Percentiles rank a stretch among this genome's conserved stretches.
These are phyloP conservation scores for Oikopleura albicans DNA, from an alignment of 23 tunicate species.

Conservation along the genomic window DNA sequence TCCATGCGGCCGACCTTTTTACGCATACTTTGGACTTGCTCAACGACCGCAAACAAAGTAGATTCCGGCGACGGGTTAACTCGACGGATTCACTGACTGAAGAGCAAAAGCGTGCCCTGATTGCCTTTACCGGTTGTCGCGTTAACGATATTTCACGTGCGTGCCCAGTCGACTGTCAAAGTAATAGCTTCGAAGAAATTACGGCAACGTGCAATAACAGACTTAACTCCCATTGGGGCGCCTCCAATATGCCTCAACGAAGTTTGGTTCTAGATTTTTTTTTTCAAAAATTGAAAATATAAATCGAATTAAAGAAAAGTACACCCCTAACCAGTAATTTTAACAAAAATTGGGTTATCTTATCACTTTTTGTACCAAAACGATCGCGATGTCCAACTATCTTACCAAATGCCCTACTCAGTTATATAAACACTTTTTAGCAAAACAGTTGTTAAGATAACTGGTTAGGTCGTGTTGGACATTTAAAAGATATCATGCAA, in stretches of 20 bases:
- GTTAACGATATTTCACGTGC: slow-evolving; percentile 25
- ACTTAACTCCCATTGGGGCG: slow-evolving; percentile 57
- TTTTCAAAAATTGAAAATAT: too few species aligned
- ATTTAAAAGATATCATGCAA: too few species aligned
- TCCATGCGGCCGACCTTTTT: slow-evolving; percentile 57
- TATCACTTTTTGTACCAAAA: too few species aligned
- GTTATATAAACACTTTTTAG: too few species aligned
- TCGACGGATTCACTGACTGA: slow-evolving; percentile 47
- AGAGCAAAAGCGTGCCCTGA: slow-evolving; percentile 30
- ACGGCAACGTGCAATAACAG: slow-evolving; percentile 84
- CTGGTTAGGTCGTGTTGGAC: too few species aligned
- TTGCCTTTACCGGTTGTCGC: slow-evolving; percentile 56
- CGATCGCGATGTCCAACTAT: too few species aligned
- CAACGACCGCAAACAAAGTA: background rate
- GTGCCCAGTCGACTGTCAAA: slow-evolving; percentile 24
- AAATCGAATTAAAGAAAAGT: too few species aligned
- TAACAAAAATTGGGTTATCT: too few species aligned
- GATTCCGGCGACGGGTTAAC: slow-evolving; percentile 63
- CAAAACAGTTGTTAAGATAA: too few species aligned
- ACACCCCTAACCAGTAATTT: too few species aligned
- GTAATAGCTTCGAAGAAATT: slow-evolving; percentile 22
- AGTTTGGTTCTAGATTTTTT: too few species aligned
- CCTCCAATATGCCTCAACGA: slow-evolving; percentile 48
- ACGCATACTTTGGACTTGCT: slow-evolving; percentile 11
- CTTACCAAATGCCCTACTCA: too few species aligned